Percentiles rank a stretch among this genome's conserved stretches.
phyloP scores from a whole-genome alignment of 2,113 vertebrate species.

The Psephotus haematonotus region DNA sequence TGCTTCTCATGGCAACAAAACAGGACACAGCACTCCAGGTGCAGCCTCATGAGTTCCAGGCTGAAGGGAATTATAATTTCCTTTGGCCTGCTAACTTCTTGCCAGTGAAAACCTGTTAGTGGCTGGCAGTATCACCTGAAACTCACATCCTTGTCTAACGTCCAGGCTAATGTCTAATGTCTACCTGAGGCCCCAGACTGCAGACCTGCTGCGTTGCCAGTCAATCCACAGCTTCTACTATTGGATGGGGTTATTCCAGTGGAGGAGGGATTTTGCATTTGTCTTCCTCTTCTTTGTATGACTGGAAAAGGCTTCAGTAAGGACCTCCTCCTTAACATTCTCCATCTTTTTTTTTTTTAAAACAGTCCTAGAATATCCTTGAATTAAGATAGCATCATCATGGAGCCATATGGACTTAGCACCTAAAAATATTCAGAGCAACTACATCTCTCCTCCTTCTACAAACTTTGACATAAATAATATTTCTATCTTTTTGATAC shows the following conservation, averaged over 20 bases:
- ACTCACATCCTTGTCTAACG: fast-evolving
- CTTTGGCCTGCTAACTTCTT: not conserved
- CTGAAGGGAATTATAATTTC: not conserved
- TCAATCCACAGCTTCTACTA: not conserved
- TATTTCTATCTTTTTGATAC: not conserved
- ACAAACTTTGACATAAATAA: not conserved
- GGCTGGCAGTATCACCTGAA: not conserved
- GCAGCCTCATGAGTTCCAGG: not conserved
- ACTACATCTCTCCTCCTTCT: not conserved
- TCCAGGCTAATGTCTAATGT: not conserved
- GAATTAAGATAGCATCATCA: not conserved
- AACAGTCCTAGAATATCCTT: not conserved
- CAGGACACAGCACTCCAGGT: not conserved
- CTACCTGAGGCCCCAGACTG: not conserved
- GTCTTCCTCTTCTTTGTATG: not conserved
- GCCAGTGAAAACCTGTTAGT: not conserved
- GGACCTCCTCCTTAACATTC: not conserved
- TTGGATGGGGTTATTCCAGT: not conserved
- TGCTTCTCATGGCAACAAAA: not conserved
- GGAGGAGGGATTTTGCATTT: not conserved
- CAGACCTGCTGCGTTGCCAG: not conserved
- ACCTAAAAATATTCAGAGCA: not conserved
- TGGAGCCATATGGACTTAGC: not conserved
- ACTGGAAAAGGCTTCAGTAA: not conserved
- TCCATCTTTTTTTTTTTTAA: not conserved